phyloP scores from a whole-genome alignment of 2,888 invertebrate species.

The Dysmachus trigonus region DNA sequence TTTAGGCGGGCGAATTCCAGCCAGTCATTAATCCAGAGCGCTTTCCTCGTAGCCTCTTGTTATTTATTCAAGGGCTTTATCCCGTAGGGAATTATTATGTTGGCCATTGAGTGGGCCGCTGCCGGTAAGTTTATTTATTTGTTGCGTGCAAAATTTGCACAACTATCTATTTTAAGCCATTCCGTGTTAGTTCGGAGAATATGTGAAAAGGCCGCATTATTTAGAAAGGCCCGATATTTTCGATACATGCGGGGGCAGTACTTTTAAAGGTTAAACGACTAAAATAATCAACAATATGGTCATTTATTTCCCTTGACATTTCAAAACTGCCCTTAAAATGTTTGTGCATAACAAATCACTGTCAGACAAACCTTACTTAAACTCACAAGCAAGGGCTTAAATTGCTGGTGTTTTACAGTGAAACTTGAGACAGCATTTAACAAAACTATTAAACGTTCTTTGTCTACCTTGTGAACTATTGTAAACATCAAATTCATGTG shows the following conservation, averaged over 20 bases:
- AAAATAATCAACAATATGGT: background rate
- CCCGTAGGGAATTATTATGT: background rate
- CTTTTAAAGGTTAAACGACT: background rate
- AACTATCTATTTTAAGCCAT: background rate
- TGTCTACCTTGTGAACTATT: no score
- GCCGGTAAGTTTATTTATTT: background rate
- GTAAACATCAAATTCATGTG: no score
- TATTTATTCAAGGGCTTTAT: background rate
- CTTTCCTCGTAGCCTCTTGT: background rate
- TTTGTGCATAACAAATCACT: no score
- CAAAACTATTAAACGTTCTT: no score
- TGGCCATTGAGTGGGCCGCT: background rate
- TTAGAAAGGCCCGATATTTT: background rate
- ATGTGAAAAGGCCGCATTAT: background rate
- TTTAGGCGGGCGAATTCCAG: background rate
- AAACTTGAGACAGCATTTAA: no score
- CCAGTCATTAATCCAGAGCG: background rate
- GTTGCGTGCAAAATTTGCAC: background rate
- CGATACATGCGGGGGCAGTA: background rate
- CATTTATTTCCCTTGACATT: background rate
- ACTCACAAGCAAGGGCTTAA: no score
- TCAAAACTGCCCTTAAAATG: background rate
- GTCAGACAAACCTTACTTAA: no score
- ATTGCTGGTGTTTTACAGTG: no score
- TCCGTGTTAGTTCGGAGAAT: background rate